phyloP scores from a whole-genome alignment of 2,888 invertebrate genomes.

The Lamproptera curius region DNA sequence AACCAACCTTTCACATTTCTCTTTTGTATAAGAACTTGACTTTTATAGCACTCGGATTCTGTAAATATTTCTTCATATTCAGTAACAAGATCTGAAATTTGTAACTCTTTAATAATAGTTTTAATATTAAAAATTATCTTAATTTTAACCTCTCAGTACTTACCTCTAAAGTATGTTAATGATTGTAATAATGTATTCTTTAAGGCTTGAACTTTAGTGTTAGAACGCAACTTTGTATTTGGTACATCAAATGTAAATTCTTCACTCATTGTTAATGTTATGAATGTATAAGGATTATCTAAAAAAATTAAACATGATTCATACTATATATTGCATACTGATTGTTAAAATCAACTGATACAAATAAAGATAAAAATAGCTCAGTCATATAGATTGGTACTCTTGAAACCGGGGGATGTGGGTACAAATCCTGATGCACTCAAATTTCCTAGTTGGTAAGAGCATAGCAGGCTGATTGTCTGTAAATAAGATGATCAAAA shows the following conservation, averaged over 20 bases:
- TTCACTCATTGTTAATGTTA: constrained; percentile 24
- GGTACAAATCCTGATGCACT: no score
- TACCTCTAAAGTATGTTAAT: constrained; percentile 48
- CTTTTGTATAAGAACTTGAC: constrained; percentile 35
- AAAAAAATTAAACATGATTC: no score
- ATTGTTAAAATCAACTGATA: no score
- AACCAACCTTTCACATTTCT: constrained; percentile 51
- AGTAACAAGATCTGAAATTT: constrained; percentile 48
- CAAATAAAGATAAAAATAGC: no score
- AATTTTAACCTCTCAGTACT: background rate
- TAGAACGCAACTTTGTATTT: constrained; percentile 31
- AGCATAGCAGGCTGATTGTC: no score
- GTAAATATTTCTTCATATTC: constrained; percentile 45
- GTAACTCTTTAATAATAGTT: background rate
- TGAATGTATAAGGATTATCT: no score
- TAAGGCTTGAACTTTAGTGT: constrained; percentile 41
- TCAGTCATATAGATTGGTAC: no score
- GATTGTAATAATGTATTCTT: constrained; percentile 46
- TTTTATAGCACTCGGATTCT: constrained; percentile 43
- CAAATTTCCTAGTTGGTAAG: no score
- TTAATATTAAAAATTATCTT: background rate
- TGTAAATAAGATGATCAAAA: no score
- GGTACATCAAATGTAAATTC: constrained; percentile 22
- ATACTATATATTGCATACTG: no score
- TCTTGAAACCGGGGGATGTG: no score